A percentile compares a stretch with the other conserved stretches of the same genome.
Conservation (phyloP, 2,113 vertebrate species). For the Megaleporinus macrocephalus region DNA sequence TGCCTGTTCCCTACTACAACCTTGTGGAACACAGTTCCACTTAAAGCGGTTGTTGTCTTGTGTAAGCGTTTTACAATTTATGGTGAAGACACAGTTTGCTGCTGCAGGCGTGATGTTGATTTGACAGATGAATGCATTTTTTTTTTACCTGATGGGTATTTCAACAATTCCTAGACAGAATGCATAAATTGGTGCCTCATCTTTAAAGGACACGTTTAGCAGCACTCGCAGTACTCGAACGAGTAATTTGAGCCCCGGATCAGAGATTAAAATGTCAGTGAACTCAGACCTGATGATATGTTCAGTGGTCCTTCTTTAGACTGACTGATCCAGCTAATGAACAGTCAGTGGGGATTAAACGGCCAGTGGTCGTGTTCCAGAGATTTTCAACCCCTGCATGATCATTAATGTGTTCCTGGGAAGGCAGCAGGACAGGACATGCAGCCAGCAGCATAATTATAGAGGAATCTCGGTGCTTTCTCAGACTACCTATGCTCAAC, state of each 20-base stretch:
- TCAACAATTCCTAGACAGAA: constrained; percentile 1
- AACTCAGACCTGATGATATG: neutral
- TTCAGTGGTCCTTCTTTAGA: constrained; percentile 10
- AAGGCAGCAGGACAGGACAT: constrained; percentile 39
- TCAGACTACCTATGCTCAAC: constrained; percentile 26
- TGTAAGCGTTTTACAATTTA: neutral
- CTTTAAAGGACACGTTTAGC: neutral
- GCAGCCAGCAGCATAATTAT: constrained; percentile 21
- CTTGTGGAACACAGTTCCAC: neutral
- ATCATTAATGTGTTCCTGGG: constrained; percentile 15
- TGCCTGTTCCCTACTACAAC: neutral
- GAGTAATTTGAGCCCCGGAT: neutral
- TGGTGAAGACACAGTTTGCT: neutral
- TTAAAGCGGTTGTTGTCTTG: neutral
- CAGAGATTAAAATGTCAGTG: neutral
- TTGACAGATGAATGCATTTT: neutral
- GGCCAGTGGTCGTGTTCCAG: neutral
- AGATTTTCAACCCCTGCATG: constrained; percentile 9
- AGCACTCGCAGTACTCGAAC: neutral
- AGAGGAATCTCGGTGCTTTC: constrained; percentile 42
- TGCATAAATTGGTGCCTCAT: neutral
- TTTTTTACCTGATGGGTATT: neutral
- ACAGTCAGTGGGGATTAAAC: neutral
- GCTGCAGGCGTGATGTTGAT: neutral
- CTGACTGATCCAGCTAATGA: constrained; percentile 7